Conservation (phyloP, 2,888 invertebrate genomes). For the Subacronicta megacephala region DNA sequence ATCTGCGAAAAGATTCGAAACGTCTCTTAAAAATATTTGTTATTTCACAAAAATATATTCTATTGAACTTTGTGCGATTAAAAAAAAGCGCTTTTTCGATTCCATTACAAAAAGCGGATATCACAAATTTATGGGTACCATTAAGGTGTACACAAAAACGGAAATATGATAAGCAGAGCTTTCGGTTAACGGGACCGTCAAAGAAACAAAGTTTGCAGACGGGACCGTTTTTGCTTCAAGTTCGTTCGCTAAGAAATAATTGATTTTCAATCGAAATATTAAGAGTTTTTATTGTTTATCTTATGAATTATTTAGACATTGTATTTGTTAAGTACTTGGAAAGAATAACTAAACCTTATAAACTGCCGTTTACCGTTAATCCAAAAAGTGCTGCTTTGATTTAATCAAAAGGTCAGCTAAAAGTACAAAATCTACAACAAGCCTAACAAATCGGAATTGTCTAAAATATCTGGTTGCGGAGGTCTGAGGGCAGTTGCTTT, state of each 20-base stretch:
- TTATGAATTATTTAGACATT: conserved; percentile 42
- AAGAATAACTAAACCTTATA: no score
- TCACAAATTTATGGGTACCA: conserved; percentile 86
- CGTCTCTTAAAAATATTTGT: no score
- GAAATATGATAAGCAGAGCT: conserved; percentile 62
- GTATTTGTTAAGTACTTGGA: conserved; percentile 4
- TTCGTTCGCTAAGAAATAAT: conserved; percentile 28
- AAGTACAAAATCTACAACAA: no score
- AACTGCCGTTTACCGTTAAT: no score
- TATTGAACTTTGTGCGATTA: neutral
- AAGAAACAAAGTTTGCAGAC: conserved; percentile 58
- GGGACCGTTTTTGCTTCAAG: conserved; percentile 41
- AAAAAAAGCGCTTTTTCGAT: conserved; percentile 41
- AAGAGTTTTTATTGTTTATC: conserved; percentile 26
- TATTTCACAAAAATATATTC: no score
- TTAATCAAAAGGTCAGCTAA: no score
- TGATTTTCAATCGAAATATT: conserved; percentile 47
- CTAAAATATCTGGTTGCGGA: no score
- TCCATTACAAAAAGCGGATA: conserved; percentile 70
- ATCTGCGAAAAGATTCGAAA: no score
- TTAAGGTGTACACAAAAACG: conserved; percentile 82
- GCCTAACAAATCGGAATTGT: no score
- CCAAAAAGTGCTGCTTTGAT: no score
- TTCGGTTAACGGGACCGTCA: conserved; percentile 78
- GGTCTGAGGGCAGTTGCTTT: no score